A percentile compares a stretch with the other conserved stretches of the same genome.
Conservation (phyloP, 2,888 invertebrate genomes). For the Lepas anatifera region DNA sequence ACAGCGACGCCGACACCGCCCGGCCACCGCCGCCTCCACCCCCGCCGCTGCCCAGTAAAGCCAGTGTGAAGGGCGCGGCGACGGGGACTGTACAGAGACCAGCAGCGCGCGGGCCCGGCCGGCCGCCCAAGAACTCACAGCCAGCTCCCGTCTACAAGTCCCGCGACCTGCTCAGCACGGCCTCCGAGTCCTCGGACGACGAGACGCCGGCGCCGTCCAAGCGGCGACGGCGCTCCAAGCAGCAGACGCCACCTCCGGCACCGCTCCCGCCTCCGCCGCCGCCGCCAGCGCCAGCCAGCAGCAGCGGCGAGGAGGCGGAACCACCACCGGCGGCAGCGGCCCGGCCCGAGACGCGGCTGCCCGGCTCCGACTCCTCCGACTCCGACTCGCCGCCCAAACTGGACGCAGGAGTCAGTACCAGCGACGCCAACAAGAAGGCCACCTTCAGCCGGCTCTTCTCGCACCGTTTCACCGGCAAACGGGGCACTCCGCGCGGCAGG, state of each 20-base stretch:
- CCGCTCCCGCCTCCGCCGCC: not conserved
- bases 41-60: not conserved
- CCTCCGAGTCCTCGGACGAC: not conserved
- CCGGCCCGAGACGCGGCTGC: not conserved
- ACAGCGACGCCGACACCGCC: not conserved
- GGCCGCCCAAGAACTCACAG: not conserved
- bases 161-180: not conserved
- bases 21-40: not conserved
- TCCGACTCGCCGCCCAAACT: slow-evolving; percentile 10
- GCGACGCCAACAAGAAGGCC: slow-evolving; percentile 10
- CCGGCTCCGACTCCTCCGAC: not conserved
- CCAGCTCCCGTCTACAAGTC: not conserved
- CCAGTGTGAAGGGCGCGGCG: not conserved
- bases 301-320: not conserved
- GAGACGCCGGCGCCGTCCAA: not conserved
- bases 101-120: not conserved
- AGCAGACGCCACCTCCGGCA: not conserved
- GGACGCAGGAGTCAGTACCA: slow-evolving; percentile 1
- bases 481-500: not conserved
- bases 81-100: not conserved
- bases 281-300: not conserved
- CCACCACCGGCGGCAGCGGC: not conserved
- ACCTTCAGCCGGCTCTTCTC: slow-evolving; percentile 6
- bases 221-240: not conserved
- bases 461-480: not conserved